Evolutionary conservation across 1,140 invertebrate species (phyloP), one percentile per base, ranked within the genome.

Genomic region (Drosophila sucinea): DNA sequence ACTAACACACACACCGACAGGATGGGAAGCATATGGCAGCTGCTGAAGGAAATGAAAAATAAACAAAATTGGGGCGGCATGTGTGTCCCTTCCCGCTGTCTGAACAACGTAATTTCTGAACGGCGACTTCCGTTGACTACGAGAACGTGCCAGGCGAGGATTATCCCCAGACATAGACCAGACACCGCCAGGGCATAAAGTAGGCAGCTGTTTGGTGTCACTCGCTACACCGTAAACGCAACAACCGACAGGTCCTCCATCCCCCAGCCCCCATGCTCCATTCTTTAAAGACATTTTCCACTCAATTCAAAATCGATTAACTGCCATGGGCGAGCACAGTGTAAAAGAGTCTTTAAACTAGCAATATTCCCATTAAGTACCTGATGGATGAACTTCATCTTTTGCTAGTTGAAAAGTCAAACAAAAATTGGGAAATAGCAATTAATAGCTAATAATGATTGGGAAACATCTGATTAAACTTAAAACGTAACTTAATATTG

Each of bases 31-130:
- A 17, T 17, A 63, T 71, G 76, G 83, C 83, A 87, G 67, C 76
- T 89, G 80, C 80, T 89, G 40, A 80, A 83, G 80, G 80, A 89
- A 89, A 89, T 89, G 84, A 89, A 89, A 89, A 89, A 71, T 87
- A 89, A 89, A 89, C 84, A 89, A 60, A 57, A 56, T 65, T 44
- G 51, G 40, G 23, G 30, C 17, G 60, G 64, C 69, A 77, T 79
- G 66, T 70, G 70, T 58, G 71, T 30, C 44, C n/a, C 44, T 2
- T 51, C 23, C n/a, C 57, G 35, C 61, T 27, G 41, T 41, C 60
- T 60, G 27, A 62, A 65, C 67, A 62, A 61, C 67, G 67, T 65
- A 77, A 87, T 83, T 82, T 86, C 83, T 69, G 68, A 79, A 79
- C 67, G 70, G 69, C 70, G 70, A 67, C 74, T 81, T 77, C 79